Percentiles rank a stretch among this genome's conserved stretches.
Conservation (phyloP, 2,113 vertebrate genomes). For the Propithecus coquereli region DNA sequence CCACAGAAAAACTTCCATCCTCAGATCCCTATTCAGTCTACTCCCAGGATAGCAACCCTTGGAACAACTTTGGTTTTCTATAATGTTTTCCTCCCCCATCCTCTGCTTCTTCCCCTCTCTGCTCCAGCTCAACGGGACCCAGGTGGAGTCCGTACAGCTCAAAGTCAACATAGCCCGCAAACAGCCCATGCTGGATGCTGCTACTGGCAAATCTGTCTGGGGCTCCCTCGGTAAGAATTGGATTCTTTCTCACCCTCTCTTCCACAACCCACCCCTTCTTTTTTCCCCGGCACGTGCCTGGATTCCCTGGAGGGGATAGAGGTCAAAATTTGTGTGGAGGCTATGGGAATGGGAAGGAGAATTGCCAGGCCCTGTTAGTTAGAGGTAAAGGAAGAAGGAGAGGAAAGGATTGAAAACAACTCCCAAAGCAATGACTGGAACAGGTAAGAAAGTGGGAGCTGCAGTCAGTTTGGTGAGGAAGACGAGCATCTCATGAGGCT, state of each 20-base stretch:
- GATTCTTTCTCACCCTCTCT: background rate
- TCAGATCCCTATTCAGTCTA: background rate
- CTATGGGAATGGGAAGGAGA: background rate
- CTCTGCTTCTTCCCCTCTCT: background rate
- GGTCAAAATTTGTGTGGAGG: background rate
- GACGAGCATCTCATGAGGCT: background rate
- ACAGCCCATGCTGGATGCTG: constrained; percentile 93
- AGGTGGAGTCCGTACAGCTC: constrained; percentile 88
- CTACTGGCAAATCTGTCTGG: constrained; percentile 91
- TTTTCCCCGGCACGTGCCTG: background rate
- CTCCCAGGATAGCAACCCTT: background rate
- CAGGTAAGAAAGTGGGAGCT: background rate
- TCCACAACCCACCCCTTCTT: background rate
- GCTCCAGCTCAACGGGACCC: constrained; percentile 86
- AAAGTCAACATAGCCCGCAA: constrained; percentile 95
- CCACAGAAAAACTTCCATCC: background rate
- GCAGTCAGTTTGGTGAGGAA: background rate
- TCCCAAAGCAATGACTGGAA: background rate
- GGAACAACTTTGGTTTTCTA: background rate
- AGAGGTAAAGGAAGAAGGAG: background rate
- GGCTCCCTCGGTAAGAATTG: constrained; percentile 88
- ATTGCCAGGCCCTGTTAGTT: background rate
- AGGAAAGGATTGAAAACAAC: background rate
- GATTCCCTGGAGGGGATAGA: background rate
- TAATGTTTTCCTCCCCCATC: background rate